Base-by-base conservation (phyloP, 2,888 invertebrate species). In the Drosophila falleni region DNA sequence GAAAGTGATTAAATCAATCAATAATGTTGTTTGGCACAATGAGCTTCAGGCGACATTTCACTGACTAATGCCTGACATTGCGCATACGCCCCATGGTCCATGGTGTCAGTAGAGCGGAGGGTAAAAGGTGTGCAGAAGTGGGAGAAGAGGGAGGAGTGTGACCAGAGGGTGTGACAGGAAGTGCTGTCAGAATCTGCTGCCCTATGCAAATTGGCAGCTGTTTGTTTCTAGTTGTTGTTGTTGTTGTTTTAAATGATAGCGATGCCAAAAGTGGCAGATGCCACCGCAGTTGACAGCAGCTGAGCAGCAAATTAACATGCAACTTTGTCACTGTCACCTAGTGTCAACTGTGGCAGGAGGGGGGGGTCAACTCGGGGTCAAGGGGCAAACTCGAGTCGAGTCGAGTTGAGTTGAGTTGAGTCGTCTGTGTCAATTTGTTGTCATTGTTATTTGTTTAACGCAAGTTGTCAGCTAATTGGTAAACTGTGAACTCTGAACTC, bases 381-480 rank as follows among this genome's bases (percentile, higher is more conserved):
- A 15, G 31, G 55, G 42, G 55, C 33, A 16, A 33, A 6, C 19
- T 41, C n/a, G 23, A 49, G 35, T 35, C 23, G 31, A 16, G 11
- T 41, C n/a, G 23, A 49, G 35, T 35, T 33, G 31, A 16, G 11
- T 41, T 10, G 31, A 13, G 19, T 31, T 11, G 33, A 15, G n/a
- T 46, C 13, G 46, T 63, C 44, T 47, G 53, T 74, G 74, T 76
- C 74, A 69, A 74, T 74, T 46, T 47, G 74, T 69, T 78, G 78
- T 65, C 74, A 74, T 64, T 76, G 78, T 77, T 77, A 63, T 77
- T 78, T 78, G 70, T 60, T 51, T 33, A 60, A 42, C 58, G n/a
- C 65, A 78, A 78, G 65, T 72, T 71, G 66, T 66, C 60, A 31
- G 73, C 80, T 87, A 76, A 87, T 87, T 82, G 79, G 70, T 62